Evolutionary conservation across 2,797 vertebrate genomes (phyloP).

Genomic region (Anguilla anguilla): DNA sequence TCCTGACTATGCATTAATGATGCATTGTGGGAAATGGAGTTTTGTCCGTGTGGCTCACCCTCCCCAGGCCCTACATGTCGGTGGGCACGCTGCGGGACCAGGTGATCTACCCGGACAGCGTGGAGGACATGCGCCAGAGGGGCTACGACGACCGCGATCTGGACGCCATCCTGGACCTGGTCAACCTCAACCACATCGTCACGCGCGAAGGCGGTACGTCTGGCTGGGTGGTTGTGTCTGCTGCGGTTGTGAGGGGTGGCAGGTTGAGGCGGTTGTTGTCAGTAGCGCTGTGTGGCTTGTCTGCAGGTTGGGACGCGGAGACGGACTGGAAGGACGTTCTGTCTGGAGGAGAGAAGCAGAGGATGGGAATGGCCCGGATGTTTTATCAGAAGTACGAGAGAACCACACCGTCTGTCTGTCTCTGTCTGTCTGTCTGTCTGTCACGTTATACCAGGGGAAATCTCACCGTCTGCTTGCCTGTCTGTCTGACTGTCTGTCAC

Average conservation of each 20-base stretch:
- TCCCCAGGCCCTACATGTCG: slow-evolving; percentile 92
- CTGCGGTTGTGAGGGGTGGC: not conserved
- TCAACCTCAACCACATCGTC: slow-evolving; percentile 93
- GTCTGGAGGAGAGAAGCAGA: slow-evolving; percentile 95
- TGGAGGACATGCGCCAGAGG: slow-evolving; percentile 88
- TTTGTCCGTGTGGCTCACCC: not conserved
- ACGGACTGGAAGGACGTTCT: slow-evolving; percentile 97
- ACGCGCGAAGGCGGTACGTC: slow-evolving; percentile 91
- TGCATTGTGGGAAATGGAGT: not conserved
- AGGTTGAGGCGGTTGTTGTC: not conserved
- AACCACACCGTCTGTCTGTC: not conserved
- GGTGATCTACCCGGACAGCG: slow-evolving; percentile 94
- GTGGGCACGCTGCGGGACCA: slow-evolving; percentile 92
- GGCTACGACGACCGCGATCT: slow-evolving; percentile 85
- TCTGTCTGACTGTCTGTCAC: not conserved
- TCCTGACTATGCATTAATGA: too few relatives aligned
- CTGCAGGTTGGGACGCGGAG: slow-evolving; percentile 90
- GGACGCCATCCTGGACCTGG: slow-evolving; percentile 84
- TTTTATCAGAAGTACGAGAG: slow-evolving; percentile 88
- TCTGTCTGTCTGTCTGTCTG: not conserved
- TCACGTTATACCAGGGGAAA: not conserved
- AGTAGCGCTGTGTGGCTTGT: not conserved
- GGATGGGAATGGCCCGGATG: slow-evolving; percentile 71
- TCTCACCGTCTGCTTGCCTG: not conserved
- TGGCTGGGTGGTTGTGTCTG: too few relatives aligned